These are phyloP conservation scores for Bacillus rossius DNA, from an alignment of 1,140 invertebrate genomes.

Conservation along the genomic window DNA sequence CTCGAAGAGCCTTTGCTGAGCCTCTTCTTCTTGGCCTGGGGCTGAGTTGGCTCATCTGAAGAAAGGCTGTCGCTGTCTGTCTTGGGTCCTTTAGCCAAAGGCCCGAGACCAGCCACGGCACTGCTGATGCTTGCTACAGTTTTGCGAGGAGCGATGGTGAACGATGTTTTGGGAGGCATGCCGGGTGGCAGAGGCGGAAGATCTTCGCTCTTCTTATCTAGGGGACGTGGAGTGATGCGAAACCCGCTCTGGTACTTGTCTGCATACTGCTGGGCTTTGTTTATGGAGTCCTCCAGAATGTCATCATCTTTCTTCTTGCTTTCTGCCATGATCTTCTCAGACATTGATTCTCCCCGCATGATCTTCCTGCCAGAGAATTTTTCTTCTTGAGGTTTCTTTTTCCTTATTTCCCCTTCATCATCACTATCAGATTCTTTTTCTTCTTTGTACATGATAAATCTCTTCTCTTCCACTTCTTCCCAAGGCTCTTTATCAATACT, in stretches of 20 bases:
- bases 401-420: constrained; percentile 20
- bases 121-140: not conserved
- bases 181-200: constrained; percentile 12
- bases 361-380: constrained; percentile 11
- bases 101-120: not conserved
- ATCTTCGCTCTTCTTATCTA: constrained; percentile 15
- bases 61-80: constrained; percentile 42
- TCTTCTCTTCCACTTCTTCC: constrained; percentile 29
- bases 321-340: constrained; percentile 11
- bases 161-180: constrained; percentile 11
- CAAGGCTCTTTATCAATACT: constrained; percentile 24
- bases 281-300: constrained; percentile 29
- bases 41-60: constrained; percentile 2
- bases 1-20: constrained; percentile 1
- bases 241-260: constrained; percentile 19
- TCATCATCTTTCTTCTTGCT: constrained; percentile 35
- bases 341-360: not conserved
- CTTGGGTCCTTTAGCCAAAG: constrained; percentile 38
- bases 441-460: constrained; percentile 24
- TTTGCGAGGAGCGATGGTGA: not conserved
- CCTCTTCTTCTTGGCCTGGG: constrained; percentile 10
- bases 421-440: constrained; percentile 17
- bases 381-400: constrained; percentile 33
- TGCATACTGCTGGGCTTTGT: constrained; percentile 12
- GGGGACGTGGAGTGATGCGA: constrained; percentile 11